Evolutionary conservation across 2,113 vertebrate genomes (phyloP).

Genomic region (Pituophis catenifer): DNA sequence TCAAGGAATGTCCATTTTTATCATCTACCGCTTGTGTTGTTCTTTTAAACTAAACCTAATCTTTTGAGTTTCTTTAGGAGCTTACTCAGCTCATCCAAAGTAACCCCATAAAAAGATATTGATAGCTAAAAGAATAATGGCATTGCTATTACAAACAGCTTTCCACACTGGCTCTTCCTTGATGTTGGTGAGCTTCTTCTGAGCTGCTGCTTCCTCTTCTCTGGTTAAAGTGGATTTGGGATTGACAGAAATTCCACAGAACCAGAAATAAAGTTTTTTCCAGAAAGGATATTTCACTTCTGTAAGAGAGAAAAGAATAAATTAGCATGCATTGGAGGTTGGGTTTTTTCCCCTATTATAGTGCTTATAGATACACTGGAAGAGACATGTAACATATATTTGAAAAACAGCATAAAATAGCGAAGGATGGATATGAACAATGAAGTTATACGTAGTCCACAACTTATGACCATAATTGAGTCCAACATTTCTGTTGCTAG

Average conservation of each 20-base stretch:
- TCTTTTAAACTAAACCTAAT: conserved; percentile 2
- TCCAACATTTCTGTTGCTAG: background rate
- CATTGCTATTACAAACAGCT: conserved; percentile 78
- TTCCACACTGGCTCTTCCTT: conserved; percentile 80
- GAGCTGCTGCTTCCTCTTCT: conserved; percentile 63
- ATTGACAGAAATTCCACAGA: conserved; percentile 75
- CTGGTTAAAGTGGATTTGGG: conserved; percentile 47
- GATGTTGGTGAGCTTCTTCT: conserved; percentile 77
- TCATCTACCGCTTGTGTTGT: background rate
- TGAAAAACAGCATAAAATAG: background rate
- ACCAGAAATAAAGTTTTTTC: conserved; percentile 68
- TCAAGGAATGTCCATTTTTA: background rate
- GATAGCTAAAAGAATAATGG: conserved; percentile 76
- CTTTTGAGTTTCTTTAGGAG: background rate
- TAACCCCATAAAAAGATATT: conserved; percentile 92
- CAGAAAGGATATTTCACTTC: conserved; percentile 61
- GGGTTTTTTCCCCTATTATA: background rate
- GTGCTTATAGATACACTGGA: background rate
- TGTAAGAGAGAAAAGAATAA: background rate
- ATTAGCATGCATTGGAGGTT: background rate
- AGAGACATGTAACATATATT: background rate
- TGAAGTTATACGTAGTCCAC: background rate
- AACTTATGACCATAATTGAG: background rate
- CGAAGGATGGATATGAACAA: background rate
- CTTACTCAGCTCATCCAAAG: conserved; percentile 66